Conservation (phyloP, 2,888 invertebrate species). For the Caenorhabditis afra region DNA sequence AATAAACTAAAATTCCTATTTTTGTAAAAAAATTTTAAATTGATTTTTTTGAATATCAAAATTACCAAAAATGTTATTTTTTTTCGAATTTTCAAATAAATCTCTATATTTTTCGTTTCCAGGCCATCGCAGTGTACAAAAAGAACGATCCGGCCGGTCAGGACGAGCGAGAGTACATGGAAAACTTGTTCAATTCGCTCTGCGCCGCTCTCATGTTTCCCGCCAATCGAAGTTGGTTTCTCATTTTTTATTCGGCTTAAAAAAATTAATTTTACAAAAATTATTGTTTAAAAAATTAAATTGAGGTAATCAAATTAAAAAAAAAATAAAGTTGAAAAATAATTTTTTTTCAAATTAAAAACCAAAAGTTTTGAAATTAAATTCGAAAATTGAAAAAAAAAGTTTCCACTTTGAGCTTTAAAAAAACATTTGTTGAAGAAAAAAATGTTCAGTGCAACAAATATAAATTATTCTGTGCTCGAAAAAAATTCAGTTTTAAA, state of each 20-base stretch:
- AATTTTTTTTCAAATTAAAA: slow-evolving; percentile 4
- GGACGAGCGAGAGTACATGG: slow-evolving; percentile 98
- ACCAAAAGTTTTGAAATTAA: neutral
- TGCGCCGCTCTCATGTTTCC: slow-evolving; percentile 93
- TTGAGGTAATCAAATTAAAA: neutral
- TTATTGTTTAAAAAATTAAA: neutral
- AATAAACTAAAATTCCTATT: too few species aligned
- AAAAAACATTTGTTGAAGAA: neutral
- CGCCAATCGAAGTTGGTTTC: slow-evolving; percentile 86
- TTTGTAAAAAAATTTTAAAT: too few species aligned
- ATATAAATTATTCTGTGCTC: too few species aligned
- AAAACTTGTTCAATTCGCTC: slow-evolving; percentile 95
- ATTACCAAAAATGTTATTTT: neutral
- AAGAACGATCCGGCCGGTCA: slow-evolving; percentile 80
- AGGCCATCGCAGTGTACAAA: slow-evolving; percentile 79
- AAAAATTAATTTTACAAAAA: neutral
- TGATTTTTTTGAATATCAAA: neutral
- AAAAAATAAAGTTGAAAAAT: neutral
- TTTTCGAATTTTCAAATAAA: neutral
- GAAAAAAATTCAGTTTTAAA: neutral
- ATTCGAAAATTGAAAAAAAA: neutral
- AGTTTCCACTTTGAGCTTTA: neutral
- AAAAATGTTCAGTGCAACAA: too few species aligned
- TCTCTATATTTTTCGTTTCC: slow-evolving; percentile 15
- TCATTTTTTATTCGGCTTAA: neutral